phyloP scores from a whole-genome alignment of 2,797 vertebrate species.

The Pogonophryne albipinna region DNA sequence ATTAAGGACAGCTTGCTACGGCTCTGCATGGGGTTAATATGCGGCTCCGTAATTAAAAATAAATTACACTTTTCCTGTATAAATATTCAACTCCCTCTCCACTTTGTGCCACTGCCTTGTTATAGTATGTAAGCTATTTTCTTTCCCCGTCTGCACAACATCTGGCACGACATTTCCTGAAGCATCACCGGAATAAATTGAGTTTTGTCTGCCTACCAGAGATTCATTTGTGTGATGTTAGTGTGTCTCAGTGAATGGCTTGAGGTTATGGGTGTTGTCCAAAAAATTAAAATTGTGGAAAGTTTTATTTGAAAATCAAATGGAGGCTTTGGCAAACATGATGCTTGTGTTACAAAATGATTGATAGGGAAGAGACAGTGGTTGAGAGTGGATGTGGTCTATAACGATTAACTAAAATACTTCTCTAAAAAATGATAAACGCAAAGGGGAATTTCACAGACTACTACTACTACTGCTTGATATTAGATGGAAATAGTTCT shows the following conservation, averaged over 20 bases:
- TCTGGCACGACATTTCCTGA: slow-evolving; percentile 84
- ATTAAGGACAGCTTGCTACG: slow-evolving; percentile 88
- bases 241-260: slow-evolving; percentile 66
- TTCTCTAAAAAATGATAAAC: background rate
- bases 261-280: slow-evolving; percentile 57
- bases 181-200: slow-evolving; percentile 80
- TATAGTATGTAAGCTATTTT: slow-evolving; percentile 79
- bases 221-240: slow-evolving; percentile 70
- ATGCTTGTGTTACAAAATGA: slow-evolving; percentile 23
- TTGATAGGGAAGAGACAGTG: slow-evolving; percentile 2
- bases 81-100: slow-evolving; percentile 84
- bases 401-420: background rate
- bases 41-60: slow-evolving; percentile 87
- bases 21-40: slow-evolving; percentile 89
- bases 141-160: slow-evolving; percentile 81
- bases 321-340: slow-evolving; percentile 27
- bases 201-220: slow-evolving; percentile 72
- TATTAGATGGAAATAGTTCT: background rate
- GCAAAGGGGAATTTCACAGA: background rate
- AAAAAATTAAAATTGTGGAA: slow-evolving; percentile 37
- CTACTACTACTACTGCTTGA: background rate
- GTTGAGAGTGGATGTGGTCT: background rate
- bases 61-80: slow-evolving; percentile 88
- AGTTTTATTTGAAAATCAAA: slow-evolving; percentile 43
- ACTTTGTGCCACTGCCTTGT: slow-evolving; percentile 77